phyloP scores from a whole-genome alignment of 2,797 vertebrate species.

The Spinibarbus caldwelli region DNA sequence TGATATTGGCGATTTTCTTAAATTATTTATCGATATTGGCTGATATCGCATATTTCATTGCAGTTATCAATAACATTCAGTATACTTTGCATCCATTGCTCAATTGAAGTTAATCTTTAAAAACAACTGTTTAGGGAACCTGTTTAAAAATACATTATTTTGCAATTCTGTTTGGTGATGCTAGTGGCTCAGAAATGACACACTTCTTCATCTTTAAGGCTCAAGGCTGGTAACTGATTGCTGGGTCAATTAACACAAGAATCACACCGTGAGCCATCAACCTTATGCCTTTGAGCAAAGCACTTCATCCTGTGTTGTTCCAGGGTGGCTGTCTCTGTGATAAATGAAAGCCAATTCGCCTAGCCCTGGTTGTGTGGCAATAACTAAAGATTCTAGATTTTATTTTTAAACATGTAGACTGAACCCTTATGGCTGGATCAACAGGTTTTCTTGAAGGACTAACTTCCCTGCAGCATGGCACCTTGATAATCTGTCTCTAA shows the following conservation, averaged over 20 bases:
- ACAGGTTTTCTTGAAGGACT: slow-evolving; percentile 16
- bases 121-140: too few species aligned
- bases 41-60: too few species aligned
- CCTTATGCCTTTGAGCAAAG: background rate
- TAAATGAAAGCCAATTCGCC: background rate
- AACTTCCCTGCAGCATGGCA: slow-evolving; percentile 13
- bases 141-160: background rate
- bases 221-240: background rate
- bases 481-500: slow-evolving; percentile 48
- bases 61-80: too few species aligned
- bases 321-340: background rate
- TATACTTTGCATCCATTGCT: too few species aligned
- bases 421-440: slow-evolving; percentile 10
- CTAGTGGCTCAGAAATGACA: slow-evolving; percentile 1
- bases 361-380: background rate
- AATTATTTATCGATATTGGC: too few species aligned
- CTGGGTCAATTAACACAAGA: background rate
- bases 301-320: background rate
- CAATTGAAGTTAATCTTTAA: too few species aligned
- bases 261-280: background rate
- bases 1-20: too few species aligned
- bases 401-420: slow-evolving; percentile 1
- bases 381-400: slow-evolving; percentile 4
- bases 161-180: background rate
- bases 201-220: background rate